A percentile compares a stretch with the other conserved stretches of the same genome.
phyloP scores from a whole-genome alignment of 1,140 invertebrate genomes.

The Hesperophylax magnus region DNA sequence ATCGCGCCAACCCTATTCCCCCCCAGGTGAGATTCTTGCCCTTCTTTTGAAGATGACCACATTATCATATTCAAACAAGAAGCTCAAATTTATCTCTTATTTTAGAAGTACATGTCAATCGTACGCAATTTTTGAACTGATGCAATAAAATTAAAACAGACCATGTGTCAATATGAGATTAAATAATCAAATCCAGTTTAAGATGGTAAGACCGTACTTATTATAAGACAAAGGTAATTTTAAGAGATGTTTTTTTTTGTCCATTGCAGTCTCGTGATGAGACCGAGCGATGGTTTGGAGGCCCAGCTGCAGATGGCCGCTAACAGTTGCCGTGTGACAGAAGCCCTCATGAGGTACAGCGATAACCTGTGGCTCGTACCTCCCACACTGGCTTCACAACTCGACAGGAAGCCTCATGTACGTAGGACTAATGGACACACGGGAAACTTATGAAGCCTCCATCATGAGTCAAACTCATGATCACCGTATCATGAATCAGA shows the following conservation, averaged over 20 bases:
- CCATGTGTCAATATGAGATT: no score
- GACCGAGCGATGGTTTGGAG: constrained; percentile 72
- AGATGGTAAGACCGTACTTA: no score
- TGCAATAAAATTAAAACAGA: no score
- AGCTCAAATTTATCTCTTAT: no score
- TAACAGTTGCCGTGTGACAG: constrained; percentile 85
- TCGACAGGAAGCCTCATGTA: constrained; percentile 53
- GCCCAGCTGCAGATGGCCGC: constrained; percentile 87
- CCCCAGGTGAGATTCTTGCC: constrained; percentile 71
- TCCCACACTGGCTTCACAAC: constrained; percentile 61
- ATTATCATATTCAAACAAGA: no score
- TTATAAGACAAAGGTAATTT: no score
- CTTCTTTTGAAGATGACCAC: background rate
- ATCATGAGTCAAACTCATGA: no score
- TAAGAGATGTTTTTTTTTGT: no score
- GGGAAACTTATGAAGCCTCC: constrained; percentile 16
- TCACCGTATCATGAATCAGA: no score
- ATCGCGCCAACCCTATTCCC: constrained; percentile 93
- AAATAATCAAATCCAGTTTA: no score
- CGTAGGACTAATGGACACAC: constrained; percentile 31
- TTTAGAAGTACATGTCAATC: no score
- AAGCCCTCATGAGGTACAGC: constrained; percentile 80
- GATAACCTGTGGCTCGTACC: constrained; percentile 87
- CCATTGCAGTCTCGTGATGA: constrained; percentile 69
- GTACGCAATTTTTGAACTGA: no score